Evolutionary conservation across 2,113 vertebrate genomes (phyloP).

Genomic region (Actenoides lindsayi): DNA sequence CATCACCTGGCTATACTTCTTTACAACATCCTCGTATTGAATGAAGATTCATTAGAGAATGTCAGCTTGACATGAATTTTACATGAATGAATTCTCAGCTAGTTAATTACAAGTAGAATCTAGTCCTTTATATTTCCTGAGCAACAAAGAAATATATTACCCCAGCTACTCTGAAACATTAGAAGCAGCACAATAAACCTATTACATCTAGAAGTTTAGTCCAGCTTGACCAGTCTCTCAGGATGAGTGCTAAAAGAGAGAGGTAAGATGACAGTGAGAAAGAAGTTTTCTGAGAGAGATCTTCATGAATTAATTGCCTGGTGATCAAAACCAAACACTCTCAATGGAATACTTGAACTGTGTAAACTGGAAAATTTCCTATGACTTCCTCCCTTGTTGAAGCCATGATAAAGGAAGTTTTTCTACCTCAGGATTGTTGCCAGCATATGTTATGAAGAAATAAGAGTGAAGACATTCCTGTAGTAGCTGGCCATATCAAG

Average conservation of each 20-base stretch:
- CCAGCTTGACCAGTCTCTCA: background rate
- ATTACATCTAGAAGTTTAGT: background rate
- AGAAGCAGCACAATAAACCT: background rate
- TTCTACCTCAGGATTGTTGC: background rate
- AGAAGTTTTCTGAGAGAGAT: background rate
- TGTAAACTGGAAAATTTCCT: background rate
- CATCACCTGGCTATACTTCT: slow-evolving; percentile 26
- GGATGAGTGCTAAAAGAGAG: background rate
- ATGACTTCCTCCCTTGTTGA: background rate
- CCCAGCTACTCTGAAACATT: background rate
- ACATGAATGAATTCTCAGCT: slow-evolving; percentile 34
- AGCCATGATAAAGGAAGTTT: background rate
- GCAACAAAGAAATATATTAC: background rate
- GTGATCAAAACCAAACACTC: background rate
- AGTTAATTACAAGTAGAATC: slow-evolving; percentile 37
- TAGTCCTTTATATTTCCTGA: background rate
- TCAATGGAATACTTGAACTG: background rate
- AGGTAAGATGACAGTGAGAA: background rate
- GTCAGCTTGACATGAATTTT: slow-evolving; percentile 53
- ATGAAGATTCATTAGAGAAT: slow-evolving; percentile 23
- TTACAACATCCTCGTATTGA: background rate
- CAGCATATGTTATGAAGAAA: background rate
- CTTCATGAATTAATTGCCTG: background rate
- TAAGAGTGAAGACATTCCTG: background rate
- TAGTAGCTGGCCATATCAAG: background rate